Percentiles rank a stretch among this genome's conserved stretches.
These are phyloP conservation scores for Oligia fasciuncula DNA, from an alignment of 2,888 invertebrate genomes.

Conservation along the genomic window DNA sequence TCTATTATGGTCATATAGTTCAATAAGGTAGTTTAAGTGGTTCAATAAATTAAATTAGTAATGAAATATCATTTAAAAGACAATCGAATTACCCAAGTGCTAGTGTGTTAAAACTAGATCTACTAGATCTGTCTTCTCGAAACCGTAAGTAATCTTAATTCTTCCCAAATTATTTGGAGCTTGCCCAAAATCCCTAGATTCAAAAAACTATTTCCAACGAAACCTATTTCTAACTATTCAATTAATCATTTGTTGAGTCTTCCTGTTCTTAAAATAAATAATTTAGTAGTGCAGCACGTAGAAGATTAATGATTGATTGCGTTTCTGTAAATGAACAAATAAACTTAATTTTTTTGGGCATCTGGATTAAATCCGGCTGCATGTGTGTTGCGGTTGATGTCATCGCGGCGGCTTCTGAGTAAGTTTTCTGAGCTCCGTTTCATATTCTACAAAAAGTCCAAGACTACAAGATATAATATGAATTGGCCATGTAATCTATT, in stretches of 20 bases:
- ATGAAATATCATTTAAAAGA: neutral
- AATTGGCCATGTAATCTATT: neutral
- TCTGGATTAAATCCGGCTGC: slow-evolving; percentile 15
- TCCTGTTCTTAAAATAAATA: slow-evolving; percentile 57
- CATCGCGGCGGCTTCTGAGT: neutral
- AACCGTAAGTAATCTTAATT: neutral
- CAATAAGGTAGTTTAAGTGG: neutral
- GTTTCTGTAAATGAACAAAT: neutral
- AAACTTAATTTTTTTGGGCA: neutral
- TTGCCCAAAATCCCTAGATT: slow-evolving; percentile 69
- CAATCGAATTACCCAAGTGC: neutral
- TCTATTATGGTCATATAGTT: neutral
- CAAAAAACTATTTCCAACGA: slow-evolving; percentile 63
- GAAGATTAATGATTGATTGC: slow-evolving; percentile 3
- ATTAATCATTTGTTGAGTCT: slow-evolving; percentile 63
- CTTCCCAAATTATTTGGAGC: slow-evolving; percentile 71
- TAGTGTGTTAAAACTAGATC: neutral
- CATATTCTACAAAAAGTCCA: neutral
- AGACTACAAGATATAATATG: neutral
- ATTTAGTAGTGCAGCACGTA: slow-evolving; percentile 23
- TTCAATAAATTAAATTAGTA: neutral
- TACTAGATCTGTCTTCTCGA: neutral
- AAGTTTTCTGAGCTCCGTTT: neutral
- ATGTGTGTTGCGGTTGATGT: slow-evolving; percentile 15
- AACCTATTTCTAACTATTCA: slow-evolving; percentile 62